Evolutionary conservation across 2,888 invertebrate species (phyloP).

Genomic region (Didymodactylos carnosus): DNA sequence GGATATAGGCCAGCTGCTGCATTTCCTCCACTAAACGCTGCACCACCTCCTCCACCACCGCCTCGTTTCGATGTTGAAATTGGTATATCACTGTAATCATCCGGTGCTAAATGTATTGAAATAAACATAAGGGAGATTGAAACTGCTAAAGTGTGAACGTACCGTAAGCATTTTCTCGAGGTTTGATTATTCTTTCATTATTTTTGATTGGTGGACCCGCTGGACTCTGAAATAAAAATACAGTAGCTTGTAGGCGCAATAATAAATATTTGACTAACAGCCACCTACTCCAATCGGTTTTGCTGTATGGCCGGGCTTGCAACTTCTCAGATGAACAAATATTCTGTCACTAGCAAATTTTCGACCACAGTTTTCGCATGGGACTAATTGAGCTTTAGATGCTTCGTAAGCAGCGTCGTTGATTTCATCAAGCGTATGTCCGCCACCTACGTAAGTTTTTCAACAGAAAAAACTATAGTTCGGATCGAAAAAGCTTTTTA

Average conservation of each 20-base stretch:
- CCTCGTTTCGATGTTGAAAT: background rate
- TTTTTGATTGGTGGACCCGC: too few relatives aligned
- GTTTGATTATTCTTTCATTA: background rate
- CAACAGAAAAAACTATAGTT: too few relatives aligned
- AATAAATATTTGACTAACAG: background rate
- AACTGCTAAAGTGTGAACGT: background rate
- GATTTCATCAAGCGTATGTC: slow-evolving; percentile 21
- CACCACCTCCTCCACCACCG: background rate
- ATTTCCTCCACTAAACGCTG: background rate
- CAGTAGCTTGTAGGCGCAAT: background rate
- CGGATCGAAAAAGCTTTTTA: too few relatives aligned
- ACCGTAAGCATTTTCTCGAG: background rate
- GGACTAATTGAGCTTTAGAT: slow-evolving; percentile 41
- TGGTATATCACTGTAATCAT: background rate
- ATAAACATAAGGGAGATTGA: too few relatives aligned
- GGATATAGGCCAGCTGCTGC: slow-evolving; percentile 18
- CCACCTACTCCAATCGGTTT: background rate
- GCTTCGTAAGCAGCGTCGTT: slow-evolving; percentile 42
- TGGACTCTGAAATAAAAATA: background rate
- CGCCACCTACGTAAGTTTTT: too few relatives aligned
- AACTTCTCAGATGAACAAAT: slow-evolving; percentile 44
- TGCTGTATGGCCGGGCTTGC: slow-evolving; percentile 30
- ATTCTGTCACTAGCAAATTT: slow-evolving; percentile 50
- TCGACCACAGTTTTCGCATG: slow-evolving; percentile 47
- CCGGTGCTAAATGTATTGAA: too few relatives aligned